Conservation (phyloP, 2,888 invertebrate genomes). For the Operophtera brumata region DNA sequence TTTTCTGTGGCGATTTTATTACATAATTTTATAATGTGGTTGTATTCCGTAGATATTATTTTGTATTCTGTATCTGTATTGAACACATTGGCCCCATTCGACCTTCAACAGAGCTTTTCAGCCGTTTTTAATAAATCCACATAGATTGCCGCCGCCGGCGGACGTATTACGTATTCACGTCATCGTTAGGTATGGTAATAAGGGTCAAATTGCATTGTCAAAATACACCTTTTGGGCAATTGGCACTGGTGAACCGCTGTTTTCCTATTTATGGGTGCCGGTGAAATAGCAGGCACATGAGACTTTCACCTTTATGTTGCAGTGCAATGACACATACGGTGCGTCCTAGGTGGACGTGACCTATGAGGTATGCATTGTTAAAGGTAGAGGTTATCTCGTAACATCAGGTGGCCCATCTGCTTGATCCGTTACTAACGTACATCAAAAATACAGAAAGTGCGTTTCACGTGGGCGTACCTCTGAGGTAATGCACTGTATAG, state of each 20-base stretch:
- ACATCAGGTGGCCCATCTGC: no score
- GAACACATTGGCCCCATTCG: slow-evolving; percentile 8
- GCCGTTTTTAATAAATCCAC: slow-evolving; percentile 15
- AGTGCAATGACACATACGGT: no score
- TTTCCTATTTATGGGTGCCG: no score
- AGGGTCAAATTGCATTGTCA: slow-evolving; percentile 14
- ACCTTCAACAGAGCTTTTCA: slow-evolving; percentile 16
- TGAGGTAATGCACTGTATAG: no score
- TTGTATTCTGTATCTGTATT: background rate
- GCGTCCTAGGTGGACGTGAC: no score
- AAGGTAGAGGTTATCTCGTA: no score
- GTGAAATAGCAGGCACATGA: no score
- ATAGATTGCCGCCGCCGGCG: slow-evolving; percentile 9
- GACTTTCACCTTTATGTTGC: no score
- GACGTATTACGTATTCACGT: slow-evolving; percentile 8
- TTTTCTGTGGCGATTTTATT: background rate
- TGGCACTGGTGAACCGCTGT: background rate
- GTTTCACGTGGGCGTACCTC: no score
- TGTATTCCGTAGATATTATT: background rate
- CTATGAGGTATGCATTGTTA: no score
- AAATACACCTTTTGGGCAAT: background rate
- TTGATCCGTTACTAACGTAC: no score
- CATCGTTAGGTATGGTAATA: slow-evolving; percentile 20
- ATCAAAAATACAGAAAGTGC: no score
- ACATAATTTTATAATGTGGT: background rate